Evolutionary conservation across 1,140 invertebrate genomes (phyloP).

Genomic region (Camponotus floridanus): DNA sequence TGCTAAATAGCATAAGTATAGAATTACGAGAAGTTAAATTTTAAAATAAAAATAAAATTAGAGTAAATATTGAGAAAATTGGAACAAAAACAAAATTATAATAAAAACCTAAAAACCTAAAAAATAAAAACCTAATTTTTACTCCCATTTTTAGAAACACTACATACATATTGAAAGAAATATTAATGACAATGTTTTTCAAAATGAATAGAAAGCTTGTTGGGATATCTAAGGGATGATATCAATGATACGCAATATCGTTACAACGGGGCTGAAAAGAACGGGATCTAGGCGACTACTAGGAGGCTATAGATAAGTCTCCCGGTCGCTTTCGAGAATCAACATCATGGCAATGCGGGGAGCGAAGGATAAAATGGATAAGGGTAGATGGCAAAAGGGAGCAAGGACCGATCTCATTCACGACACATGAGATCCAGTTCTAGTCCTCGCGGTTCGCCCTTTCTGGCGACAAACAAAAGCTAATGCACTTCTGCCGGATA

Average conservation of each 20-base stretch:
- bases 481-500: slow-evolving; percentile 75
- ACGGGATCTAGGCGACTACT: neutral
- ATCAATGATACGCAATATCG: slow-evolving; percentile 8
- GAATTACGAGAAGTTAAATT: too few relatives aligned
- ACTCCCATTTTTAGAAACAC: too few relatives aligned
- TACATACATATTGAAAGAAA: neutral
- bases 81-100: too few relatives aligned
- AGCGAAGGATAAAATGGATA: slow-evolving; percentile 51
- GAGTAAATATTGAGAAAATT: too few relatives aligned
- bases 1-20: too few relatives aligned
- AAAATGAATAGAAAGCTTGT: neutral
- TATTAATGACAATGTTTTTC: neutral
- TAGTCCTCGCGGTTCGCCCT: slow-evolving; percentile 36
- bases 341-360: slow-evolving; percentile 6
- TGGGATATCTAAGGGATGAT: neutral
- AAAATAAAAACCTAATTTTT: too few relatives aligned
- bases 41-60: too few relatives aligned
- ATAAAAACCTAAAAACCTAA: too few relatives aligned
- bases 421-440: slow-evolving; percentile 65
- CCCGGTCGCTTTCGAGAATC: slow-evolving; percentile 28
- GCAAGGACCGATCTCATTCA: slow-evolving; percentile 63
- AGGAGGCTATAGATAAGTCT: slow-evolving; percentile 29
- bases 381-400: slow-evolving; percentile 52
- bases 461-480: slow-evolving; percentile 72
- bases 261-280: neutral